These are phyloP conservation scores for Neuroterus valhalla DNA, from an alignment of 1,140 invertebrate genomes.

Conservation along the genomic window DNA sequence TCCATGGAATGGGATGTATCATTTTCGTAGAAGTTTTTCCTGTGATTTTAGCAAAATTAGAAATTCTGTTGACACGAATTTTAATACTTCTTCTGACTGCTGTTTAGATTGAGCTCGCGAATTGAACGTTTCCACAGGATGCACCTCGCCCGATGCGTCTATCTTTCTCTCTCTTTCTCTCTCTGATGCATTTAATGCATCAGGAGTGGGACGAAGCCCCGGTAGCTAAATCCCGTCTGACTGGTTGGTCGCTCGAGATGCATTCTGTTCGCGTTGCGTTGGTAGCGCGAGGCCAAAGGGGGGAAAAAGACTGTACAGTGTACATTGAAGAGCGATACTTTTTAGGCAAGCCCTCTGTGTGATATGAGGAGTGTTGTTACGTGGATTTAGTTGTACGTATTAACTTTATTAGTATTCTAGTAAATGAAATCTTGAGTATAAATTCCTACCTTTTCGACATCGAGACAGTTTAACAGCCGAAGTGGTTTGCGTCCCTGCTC, in stretches of 20 bases:
- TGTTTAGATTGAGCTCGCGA: constrained; percentile 11
- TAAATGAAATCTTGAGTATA: no score
- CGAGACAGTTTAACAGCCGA: no score
- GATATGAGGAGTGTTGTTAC: constrained; percentile 29
- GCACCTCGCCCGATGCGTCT: constrained; percentile 17
- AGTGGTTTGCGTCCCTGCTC: no score
- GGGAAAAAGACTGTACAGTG: constrained; percentile 17
- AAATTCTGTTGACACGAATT: neutral
- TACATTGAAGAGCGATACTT: constrained; percentile 28
- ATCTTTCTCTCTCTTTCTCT: neutral
- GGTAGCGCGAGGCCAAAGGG: constrained; percentile 28
- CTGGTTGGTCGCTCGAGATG: constrained; percentile 28
- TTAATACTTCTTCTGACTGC: constrained; percentile 4
- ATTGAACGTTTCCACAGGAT: constrained; percentile 27
- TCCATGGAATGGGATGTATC: no score
- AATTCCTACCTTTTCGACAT: no score
- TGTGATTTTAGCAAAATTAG: neutral
- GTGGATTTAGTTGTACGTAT: constrained; percentile 17
- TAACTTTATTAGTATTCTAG: no score
- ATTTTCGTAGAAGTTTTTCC: no score
- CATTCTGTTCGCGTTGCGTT: constrained; percentile 27
- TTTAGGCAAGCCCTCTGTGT: constrained; percentile 19
- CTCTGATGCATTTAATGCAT: constrained; percentile 12
- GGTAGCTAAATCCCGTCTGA: constrained; percentile 23
- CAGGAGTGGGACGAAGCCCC: constrained; percentile 15